Evolutionary conservation across 1,140 invertebrate species (phyloP), one percentile per base, ranked within the genome.

Genomic region (Cotesia vestalis): DNA sequence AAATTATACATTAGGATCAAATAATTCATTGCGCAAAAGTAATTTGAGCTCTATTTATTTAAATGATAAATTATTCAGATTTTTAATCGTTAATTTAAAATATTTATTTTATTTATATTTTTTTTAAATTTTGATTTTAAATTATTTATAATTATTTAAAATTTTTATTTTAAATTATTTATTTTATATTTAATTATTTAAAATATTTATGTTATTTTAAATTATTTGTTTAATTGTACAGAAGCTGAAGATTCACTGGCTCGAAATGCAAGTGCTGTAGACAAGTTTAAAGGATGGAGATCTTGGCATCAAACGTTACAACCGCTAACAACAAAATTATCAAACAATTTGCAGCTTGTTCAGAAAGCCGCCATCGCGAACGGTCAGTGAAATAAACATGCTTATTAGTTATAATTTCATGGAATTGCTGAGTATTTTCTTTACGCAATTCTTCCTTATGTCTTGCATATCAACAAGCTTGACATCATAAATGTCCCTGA

Each of bases 281-380:
- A 78, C n/a, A 84, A 83, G 57, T 71, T 72, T 1, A 36, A 61
- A 27, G 62, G 72, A 6, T 85, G 84, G 84, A 72, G 66, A 5
- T 8, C 64, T 53, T 85, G 84, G 84, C 77, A 85, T 73, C 59
- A 74, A 36, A 68, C 77, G 9, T 71, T 83, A 12, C 40, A 27
- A n/a, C 69, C 76, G 27, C 35, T 83, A 27, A 68, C 76, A 9
- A 81, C 84, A 55, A 88, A 89, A 72, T 86, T 87, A 60, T 77
- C 87, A 11, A 77, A 84, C 38, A 88, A 89, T 66, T 80, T 91
- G n/a, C 85, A 86, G n/a, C 78, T 90, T 12, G 75, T 88, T 12
- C 80, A 83, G 60, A 86, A 89, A 76, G 88, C 90, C 51, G 88
- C 90, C 0, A 84, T 85, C 76, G 82, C 85, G 70, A 91, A 91